Conservation (phyloP, 2,113 vertebrate genomes). For the Loxodonta africana region DNA sequence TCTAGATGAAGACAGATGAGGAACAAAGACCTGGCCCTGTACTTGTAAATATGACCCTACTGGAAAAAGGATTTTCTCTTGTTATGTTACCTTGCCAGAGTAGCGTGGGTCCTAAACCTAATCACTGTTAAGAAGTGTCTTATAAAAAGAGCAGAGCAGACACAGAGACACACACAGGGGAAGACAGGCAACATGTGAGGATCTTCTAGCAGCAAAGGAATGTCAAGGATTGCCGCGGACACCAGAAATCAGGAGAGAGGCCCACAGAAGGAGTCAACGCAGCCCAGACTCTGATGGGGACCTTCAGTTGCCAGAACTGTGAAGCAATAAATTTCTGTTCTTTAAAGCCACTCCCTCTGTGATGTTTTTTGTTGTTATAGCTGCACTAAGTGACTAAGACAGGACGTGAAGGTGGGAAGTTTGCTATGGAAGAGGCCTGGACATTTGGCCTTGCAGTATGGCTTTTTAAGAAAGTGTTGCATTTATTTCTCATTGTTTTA, state of each 20-base stretch:
- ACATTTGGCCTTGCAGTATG: background rate
- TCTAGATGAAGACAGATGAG: no score
- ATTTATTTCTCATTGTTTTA: constrained; percentile 42
- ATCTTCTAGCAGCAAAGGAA: background rate
- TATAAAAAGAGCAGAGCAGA: background rate
- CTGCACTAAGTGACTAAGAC: background rate
- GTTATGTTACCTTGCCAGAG: background rate
- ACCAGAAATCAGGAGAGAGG: background rate
- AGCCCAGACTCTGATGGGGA: background rate
- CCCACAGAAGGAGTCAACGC: background rate
- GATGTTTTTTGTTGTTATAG: background rate
- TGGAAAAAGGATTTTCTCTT: background rate
- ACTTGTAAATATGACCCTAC: background rate
- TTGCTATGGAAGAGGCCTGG: background rate
- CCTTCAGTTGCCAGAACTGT: background rate
- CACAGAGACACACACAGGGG: background rate
- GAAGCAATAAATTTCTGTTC: background rate
- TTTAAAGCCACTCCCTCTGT: background rate
- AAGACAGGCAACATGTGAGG: background rate
- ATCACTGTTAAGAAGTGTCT: background rate
- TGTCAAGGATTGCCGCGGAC: background rate
- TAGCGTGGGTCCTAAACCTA: background rate
- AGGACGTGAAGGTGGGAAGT: background rate
- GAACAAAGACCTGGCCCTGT: no score
- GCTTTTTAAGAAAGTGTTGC: background rate